Evolutionary conservation across 2,888 invertebrate genomes (phyloP).

Genomic region (Acanthosepion pharaonis): DNA sequence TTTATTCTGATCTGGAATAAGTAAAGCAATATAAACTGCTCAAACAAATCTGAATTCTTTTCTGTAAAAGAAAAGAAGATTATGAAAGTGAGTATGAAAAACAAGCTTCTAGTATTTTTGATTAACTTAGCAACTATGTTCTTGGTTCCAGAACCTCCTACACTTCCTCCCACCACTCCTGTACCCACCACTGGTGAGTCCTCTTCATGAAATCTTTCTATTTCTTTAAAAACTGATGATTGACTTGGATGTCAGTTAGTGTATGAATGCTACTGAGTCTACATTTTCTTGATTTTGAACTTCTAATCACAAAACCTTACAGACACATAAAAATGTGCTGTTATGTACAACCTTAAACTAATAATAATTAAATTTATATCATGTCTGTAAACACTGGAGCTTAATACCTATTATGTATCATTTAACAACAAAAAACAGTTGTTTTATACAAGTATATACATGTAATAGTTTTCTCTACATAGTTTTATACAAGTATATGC

Average conservation of each 20-base stretch:
- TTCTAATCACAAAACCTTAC: neutral
- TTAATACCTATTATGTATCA: neutral
- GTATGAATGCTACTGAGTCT: neutral
- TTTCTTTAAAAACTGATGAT: neutral
- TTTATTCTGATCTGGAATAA: neutral
- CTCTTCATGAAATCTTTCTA: neutral
- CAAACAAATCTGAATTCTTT: neutral
- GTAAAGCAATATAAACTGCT: neutral
- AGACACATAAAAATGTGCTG: neutral
- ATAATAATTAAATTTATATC: neutral
- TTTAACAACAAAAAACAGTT: neutral
- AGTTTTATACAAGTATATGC: neutral
- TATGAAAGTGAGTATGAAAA: neutral
- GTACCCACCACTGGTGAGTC: constrained; percentile 43
- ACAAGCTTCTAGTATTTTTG: neutral
- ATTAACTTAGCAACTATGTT: neutral
- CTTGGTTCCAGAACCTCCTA: constrained; percentile 43
- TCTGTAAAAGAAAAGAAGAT: neutral
- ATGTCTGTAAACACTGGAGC: neutral
- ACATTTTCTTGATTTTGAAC: neutral
- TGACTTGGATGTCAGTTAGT: neutral
- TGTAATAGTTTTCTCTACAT: neutral
- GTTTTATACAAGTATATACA: neutral
- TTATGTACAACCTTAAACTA: neutral
- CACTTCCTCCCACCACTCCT: constrained; percentile 40